Conservation (phyloP, 2,888 invertebrate genomes). For the Agrochola lota region DNA sequence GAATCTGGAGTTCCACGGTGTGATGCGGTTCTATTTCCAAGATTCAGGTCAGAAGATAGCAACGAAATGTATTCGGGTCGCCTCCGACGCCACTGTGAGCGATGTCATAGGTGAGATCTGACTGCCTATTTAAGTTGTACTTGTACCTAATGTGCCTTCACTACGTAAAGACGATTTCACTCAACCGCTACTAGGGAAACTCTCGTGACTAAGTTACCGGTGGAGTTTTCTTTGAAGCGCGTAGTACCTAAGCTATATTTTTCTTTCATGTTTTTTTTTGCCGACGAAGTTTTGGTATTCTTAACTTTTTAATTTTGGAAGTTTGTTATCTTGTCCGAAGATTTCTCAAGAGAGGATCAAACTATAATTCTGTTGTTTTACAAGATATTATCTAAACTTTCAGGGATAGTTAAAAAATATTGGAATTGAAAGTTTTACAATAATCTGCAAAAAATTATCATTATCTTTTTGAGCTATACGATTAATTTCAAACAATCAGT, state of each 20-base stretch:
- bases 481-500: not conserved
- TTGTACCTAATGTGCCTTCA: constrained; percentile 33
- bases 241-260: not conserved
- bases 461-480: not conserved
- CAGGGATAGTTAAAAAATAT: not conserved
- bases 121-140: constrained; percentile 36
- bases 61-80: constrained; percentile 99
- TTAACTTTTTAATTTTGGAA: constrained; percentile 24
- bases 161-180: constrained; percentile 47
- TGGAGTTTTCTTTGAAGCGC: constrained; percentile 21
- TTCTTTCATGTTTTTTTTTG: not conserved
- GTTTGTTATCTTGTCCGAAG: constrained; percentile 2
- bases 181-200: constrained; percentile 19
- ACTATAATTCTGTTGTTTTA: constrained; percentile 2
- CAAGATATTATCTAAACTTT: constrained; percentile 5
- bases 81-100: constrained; percentile 98
- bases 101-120: constrained; percentile 95
- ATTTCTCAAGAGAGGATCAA: not conserved
- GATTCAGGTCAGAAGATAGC: constrained; percentile 99
- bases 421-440: not conserved
- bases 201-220: constrained; percentile 1
- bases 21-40: constrained; percentile 99
- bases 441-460: not conserved
- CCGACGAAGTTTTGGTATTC: not conserved
- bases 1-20: constrained; percentile 99